Percentiles rank a stretch among this genome's conserved stretches.
phyloP scores from a whole-genome alignment of 2,888 invertebrate genomes.

The Parelbella ahira region DNA sequence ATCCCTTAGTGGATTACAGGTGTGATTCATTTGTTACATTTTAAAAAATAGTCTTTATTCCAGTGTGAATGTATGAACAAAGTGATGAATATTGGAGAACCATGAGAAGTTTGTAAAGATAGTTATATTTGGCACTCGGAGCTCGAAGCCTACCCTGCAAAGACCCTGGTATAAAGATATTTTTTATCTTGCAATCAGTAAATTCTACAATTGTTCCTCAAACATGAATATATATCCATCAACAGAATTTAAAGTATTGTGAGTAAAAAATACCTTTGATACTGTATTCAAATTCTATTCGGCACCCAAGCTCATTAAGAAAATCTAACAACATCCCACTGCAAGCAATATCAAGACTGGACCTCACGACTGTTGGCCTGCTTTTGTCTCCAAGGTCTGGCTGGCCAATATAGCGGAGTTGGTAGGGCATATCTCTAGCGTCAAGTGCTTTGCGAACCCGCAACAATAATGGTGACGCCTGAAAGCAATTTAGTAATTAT shows the following conservation, averaged over 20 bases:
- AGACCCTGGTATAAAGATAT: no score
- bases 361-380: slow-evolving; percentile 93
- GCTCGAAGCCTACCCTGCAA: no score
- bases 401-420: slow-evolving; percentile 94
- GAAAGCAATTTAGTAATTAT: slow-evolving; percentile 38
- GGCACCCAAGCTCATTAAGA: slow-evolving; percentile 93
- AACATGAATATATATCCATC: no score
- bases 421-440: slow-evolving; percentile 91
- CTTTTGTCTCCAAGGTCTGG: slow-evolving; percentile 94
- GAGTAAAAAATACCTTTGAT: slow-evolving; percentile 87
- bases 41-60: no score
- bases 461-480: slow-evolving; percentile 84
- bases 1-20: no score
- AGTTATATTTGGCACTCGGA: no score
- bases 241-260: no score
- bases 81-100: no score
- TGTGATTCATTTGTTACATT: no score
- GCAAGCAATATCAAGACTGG: slow-evolving; percentile 95
- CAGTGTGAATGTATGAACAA: no score
- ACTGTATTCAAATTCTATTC: slow-evolving; percentile 96
- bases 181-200: no score
- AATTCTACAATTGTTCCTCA: not conserved
- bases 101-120: no score
- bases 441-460: slow-evolving; percentile 92
- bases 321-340: slow-evolving; percentile 95